These are phyloP conservation scores for Drosophila suboccidentalis DNA, from an alignment of 2,888 invertebrate species.

Conservation along the genomic window DNA sequence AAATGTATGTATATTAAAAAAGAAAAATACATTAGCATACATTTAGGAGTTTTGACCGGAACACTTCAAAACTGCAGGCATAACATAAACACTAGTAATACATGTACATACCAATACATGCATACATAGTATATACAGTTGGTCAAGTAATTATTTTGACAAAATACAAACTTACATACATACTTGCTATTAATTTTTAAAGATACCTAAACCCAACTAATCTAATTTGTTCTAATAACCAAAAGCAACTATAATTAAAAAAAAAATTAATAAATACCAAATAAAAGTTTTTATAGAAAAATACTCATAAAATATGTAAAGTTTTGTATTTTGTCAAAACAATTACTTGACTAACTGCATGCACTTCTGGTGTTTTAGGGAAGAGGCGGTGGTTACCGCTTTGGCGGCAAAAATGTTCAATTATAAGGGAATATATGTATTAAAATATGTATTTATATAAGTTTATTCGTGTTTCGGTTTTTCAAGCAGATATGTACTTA, in stretches of 20 bases:
- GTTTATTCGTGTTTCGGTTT: neutral
- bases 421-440: neutral
- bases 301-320: neutral
- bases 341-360: neutral
- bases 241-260: no score
- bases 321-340: neutral
- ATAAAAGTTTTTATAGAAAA: neutral
- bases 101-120: neutral
- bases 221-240: no score
- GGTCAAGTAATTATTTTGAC: neutral
- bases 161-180: no score
- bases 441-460: slow-evolving; percentile 6
- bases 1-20: neutral
- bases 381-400: neutral
- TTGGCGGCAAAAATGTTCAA: slow-evolving; percentile 35
- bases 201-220: no score
- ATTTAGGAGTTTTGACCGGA: slow-evolving; percentile 10
- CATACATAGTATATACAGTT: neutral
- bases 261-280: neutral
- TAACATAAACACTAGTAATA: slow-evolving; percentile 10
- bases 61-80: slow-evolving; percentile 1
- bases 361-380: neutral
- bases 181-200: no score
- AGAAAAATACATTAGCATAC: slow-evolving; percentile 12
- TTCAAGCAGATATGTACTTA: neutral